phyloP scores from a whole-genome alignment of 2,113 vertebrate species.

The Oryctolagus cuniculus region mOryCun1.1 NC_091447.1:8171001-8171500 shows the following conservation, averaged over 20 bases:
- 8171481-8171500: background rate
- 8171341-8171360: background rate
- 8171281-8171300: too few species aligned
- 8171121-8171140: background rate
- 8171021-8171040: background rate
- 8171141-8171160: background rate
- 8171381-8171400: background rate
- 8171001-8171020: background rate
- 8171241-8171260: background rate
- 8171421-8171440: background rate
- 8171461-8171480: background rate
- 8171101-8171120: background rate
- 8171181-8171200: background rate
- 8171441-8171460: background rate
- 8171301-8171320: background rate
- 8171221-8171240: background rate
- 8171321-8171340: too few species aligned
- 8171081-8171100: background rate
- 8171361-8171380: background rate
- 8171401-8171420: background rate
- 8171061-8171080: background rate
- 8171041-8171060: conserved; percentile 19
- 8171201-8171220: background rate
- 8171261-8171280: background rate
- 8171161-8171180: background rate